Conservation (phyloP, 37 sponge, comb jelly and placozoan species). For the Tethya wilhelma region DNA sequence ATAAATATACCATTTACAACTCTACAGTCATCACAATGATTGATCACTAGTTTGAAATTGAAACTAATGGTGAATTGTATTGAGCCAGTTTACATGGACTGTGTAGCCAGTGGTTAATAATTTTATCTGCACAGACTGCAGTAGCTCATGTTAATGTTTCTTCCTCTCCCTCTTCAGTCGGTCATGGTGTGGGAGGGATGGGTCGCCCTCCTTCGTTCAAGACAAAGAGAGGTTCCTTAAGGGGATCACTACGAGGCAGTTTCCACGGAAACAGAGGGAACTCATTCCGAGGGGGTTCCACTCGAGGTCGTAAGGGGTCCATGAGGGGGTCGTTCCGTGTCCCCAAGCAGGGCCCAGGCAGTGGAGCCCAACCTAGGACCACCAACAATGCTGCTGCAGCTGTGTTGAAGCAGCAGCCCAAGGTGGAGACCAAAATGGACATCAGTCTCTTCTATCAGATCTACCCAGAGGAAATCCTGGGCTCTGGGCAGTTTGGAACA, state of each 20-base stretch:
- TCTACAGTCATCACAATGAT: no score
- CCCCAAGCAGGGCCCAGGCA: slow-evolving; percentile 54
- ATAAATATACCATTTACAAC: not conserved
- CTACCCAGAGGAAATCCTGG: slow-evolving; percentile 90
- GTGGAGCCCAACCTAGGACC: not conserved
- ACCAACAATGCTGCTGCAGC: not conserved
- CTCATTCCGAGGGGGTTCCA: slow-evolving; percentile 55
- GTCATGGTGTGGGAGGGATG: slow-evolving; percentile 17
- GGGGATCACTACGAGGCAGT: slow-evolving; percentile 67
- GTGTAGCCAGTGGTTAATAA: no score
- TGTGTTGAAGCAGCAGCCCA: slow-evolving; percentile 40
- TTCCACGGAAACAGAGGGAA: slow-evolving; percentile 58
- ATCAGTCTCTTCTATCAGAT: slow-evolving; percentile 95
- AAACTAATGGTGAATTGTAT: no score
- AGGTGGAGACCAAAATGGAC: slow-evolving; percentile 83
- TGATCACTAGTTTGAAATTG: no score
- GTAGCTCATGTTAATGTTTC: not conserved
- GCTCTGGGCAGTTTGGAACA: slow-evolving; percentile 99
- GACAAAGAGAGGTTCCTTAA: slow-evolving; percentile 33
- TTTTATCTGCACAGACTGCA: not conserved
- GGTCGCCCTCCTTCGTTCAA: slow-evolving; percentile 42
- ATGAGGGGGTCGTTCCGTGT: slow-evolving; percentile 83
- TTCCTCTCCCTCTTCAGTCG: slow-evolving; percentile 5
- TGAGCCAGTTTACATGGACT: no score
- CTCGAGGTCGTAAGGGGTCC: slow-evolving; percentile 41